A percentile compares a stretch with the other conserved stretches of the same genome.
phyloP scores from a whole-genome alignment of 1,140 invertebrate species.

The Drosophila tani region DNA sequence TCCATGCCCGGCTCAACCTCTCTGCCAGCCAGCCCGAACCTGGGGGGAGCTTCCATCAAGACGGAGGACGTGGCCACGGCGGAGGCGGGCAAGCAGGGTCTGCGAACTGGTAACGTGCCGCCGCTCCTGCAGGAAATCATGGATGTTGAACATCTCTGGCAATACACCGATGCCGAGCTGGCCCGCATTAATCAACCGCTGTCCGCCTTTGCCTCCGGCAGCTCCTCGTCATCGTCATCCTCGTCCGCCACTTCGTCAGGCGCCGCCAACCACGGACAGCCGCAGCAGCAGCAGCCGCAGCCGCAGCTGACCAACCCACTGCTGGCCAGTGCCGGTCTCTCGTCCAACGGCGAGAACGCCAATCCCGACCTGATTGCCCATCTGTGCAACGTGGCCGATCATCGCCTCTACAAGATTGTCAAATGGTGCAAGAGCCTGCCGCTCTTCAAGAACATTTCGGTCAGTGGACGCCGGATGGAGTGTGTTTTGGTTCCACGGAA shows the following conservation, averaged over 20 bases:
- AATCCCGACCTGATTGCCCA: conserved; percentile 94
- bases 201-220: conserved; percentile 78
- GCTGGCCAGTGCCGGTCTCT: conserved; percentile 87
- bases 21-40: conserved; percentile 64
- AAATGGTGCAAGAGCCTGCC: conserved; percentile 99
- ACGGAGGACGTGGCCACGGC: conserved; percentile 56
- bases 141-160: conserved; percentile 97
- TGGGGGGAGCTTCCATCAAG: conserved; percentile 65
- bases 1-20: conserved; percentile 42
- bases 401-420: conserved; percentile 98
- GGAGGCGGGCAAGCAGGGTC: conserved; percentile 31
- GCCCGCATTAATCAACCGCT: conserved; percentile 86
- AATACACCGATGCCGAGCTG: conserved; percentile 92
- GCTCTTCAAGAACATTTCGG: conserved; percentile 97
- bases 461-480: conserved; percentile 83
- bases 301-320: conserved; percentile 87
- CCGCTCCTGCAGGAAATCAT: conserved; percentile 90
- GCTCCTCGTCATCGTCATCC: conserved; percentile 51
- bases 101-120: conserved; percentile 67
- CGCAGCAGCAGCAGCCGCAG: conserved; percentile 65
- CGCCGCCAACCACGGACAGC: conserved; percentile 25
- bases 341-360: conserved; percentile 88
- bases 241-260: conserved; percentile 51
- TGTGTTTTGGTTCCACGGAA: background rate
- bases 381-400: conserved; percentile 97